Evolutionary conservation across 2,113 vertebrate species (phyloP), one percentile per base, ranked within the genome.

Genomic region (Suricata suricatta): DNA sequence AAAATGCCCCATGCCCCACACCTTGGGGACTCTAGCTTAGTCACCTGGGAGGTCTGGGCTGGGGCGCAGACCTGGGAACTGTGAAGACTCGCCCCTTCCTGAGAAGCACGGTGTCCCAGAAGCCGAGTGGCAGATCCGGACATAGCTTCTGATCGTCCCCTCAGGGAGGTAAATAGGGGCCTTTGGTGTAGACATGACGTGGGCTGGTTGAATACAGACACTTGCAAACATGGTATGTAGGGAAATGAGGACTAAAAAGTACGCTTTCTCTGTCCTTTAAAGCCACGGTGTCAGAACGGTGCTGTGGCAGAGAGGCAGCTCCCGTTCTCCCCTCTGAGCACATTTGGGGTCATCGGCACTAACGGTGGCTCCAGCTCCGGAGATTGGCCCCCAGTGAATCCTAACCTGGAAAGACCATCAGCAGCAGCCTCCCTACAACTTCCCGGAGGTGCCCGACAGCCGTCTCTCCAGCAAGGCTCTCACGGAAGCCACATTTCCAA

Each of bases 371-470:
- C 63, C 0, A 21, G 54, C 0, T 50, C 52, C 14, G 25, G 7
- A 31, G 12, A 19, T 47, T 0, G 5, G 81, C 54, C 29, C 29
- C 50, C 38, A 0, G 1, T 2, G 12, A 84, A 1, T 38, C n/a
- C 41, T 82, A 63, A 35, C 41, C 27, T 5, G 41, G 13, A 23
- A 13, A 47, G 44, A 8, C n/a, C 5, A 35, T 13, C 1, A 21
- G 38, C 7, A 66, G 86, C 27, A 16, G 3, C 27, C 11, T 17
- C 47, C 27, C 9, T 31, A 19, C 19, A 15, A 2, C 38, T 11
- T 47, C 71, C 13, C 0, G 2, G 0, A 5, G 47, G 35, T 12
- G 8, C 35, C 84, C 0, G 0, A 60, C 38, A 6, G 47, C 13
- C 6, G n/a, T 35, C 68, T 92, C n/a, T 52, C 33, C 57, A 60